A percentile compares a stretch with the other conserved stretches of the same genome.
phyloP scores from a whole-genome alignment of 2,113 vertebrate genomes.

The Columbina picui region DNA sequence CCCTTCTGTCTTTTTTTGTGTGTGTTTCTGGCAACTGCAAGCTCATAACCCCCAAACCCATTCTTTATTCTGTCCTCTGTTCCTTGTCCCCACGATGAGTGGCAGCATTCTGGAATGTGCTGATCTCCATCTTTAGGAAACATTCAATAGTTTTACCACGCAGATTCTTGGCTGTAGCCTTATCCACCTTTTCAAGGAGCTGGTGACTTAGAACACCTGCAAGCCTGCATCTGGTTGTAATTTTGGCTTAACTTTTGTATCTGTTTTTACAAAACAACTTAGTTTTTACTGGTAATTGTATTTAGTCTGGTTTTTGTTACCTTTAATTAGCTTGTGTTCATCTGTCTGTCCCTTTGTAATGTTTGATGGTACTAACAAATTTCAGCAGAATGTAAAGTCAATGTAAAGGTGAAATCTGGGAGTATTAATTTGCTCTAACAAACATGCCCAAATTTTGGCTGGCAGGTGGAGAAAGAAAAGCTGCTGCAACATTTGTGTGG shows the following conservation, averaged over 20 bases:
- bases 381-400: not conserved
- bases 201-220: not conserved
- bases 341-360: not conserved
- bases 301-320: not conserved
- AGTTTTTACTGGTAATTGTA: not conserved
- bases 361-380: not conserved
- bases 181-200: not conserved
- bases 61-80: not conserved
- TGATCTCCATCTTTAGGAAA: not conserved
- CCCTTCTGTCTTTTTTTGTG: not conserved
- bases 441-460: not conserved
- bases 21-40: not conserved
- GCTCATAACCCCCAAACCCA: accelerated
- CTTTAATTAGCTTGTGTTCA: not conserved
- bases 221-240: not conserved
- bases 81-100: accelerated
- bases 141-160: not conserved
- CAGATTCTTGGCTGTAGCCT: not conserved
- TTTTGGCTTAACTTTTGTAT: not conserved
- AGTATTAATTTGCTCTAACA: not conserved
- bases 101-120: not conserved
- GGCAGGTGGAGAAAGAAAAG: not conserved
- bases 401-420: not conserved
- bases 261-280: not conserved
- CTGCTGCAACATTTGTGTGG: not conserved